Evolutionary conservation across 2,888 invertebrate species (phyloP).

Genomic region (Calameuta pallipes): DNA sequence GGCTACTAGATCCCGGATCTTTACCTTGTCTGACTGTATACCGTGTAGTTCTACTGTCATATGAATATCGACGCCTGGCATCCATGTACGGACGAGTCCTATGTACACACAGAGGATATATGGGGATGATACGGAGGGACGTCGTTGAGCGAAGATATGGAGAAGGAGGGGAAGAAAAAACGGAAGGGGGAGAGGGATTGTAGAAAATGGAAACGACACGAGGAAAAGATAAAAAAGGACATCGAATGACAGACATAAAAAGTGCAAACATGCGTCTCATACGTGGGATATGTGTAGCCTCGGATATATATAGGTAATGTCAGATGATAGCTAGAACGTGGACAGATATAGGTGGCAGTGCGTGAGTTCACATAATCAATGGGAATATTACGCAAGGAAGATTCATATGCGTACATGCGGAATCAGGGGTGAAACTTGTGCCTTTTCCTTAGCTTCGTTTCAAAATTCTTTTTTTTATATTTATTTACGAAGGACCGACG

Average conservation of each 20-base stretch:
- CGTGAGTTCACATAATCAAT: conserved; percentile 28
- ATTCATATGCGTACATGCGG: not conserved
- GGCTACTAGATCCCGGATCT: not conserved
- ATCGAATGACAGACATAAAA: conserved; percentile 8
- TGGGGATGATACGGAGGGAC: not conserved
- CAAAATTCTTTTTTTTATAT: not conserved
- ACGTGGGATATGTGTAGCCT: conserved; percentile 32
- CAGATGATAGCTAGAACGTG: not conserved
- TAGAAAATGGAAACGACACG: not conserved
- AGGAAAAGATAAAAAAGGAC: conserved; percentile 15
- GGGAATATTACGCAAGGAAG: conserved; percentile 18
- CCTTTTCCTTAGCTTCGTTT: not conserved
- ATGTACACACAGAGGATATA: not conserved
- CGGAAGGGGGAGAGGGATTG: not conserved
- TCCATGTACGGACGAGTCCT: not conserved
- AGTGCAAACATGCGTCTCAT: conserved; percentile 14
- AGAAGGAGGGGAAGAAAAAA: not conserved
- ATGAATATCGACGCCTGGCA: not conserved
- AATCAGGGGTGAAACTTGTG: not conserved
- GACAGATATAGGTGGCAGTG: conserved; percentile 18
- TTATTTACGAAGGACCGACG: not conserved
- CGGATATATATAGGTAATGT: conserved; percentile 19
- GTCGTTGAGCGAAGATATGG: not conserved
- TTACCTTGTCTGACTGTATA: not conserved
- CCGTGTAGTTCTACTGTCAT: not conserved